Evolutionary conservation across 2,888 invertebrate species (phyloP).

Genomic region (Rhagonycha fulva): DNA sequence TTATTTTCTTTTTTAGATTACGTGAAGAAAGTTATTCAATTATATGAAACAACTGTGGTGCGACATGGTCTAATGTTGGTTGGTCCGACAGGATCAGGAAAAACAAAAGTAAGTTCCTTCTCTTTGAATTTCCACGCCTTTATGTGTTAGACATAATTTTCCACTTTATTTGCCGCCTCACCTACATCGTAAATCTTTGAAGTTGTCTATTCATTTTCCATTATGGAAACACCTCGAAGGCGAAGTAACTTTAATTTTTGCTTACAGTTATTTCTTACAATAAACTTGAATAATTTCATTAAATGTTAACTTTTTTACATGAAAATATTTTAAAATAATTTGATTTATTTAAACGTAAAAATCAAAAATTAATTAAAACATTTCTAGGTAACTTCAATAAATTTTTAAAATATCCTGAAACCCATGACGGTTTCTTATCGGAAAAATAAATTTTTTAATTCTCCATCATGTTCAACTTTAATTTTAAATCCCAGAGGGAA

Average conservation of each 20-base stretch:
- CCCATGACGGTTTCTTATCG: too few species aligned
- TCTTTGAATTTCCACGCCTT: slow-evolving; percentile 2
- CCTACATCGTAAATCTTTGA: neutral
- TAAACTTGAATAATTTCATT: neutral
- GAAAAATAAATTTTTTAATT: too few species aligned
- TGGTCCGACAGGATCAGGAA: slow-evolving; percentile 79
- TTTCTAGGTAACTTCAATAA: too few species aligned
- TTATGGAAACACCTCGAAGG: neutral
- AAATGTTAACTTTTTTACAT: too few species aligned
- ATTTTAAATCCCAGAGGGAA: too few species aligned
- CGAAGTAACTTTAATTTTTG: neutral
- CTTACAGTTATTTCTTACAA: neutral
- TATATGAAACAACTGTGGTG: slow-evolving; percentile 82
- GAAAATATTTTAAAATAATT: too few species aligned
- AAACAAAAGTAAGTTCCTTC: slow-evolving; percentile 69
- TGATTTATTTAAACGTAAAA: too few species aligned
- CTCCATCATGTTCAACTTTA: too few species aligned
- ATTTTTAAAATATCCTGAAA: too few species aligned
- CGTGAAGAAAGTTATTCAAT: slow-evolving; percentile 76
- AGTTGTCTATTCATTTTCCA: neutral
- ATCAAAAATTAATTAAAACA: too few species aligned
- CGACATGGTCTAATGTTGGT: slow-evolving; percentile 84
- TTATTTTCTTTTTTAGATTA: slow-evolving; percentile 61
- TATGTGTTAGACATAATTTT: neutral
- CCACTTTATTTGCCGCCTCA: neutral